Conservation (phyloP, 1,140 invertebrate genomes). For the Bombyx mandarina region DNA sequence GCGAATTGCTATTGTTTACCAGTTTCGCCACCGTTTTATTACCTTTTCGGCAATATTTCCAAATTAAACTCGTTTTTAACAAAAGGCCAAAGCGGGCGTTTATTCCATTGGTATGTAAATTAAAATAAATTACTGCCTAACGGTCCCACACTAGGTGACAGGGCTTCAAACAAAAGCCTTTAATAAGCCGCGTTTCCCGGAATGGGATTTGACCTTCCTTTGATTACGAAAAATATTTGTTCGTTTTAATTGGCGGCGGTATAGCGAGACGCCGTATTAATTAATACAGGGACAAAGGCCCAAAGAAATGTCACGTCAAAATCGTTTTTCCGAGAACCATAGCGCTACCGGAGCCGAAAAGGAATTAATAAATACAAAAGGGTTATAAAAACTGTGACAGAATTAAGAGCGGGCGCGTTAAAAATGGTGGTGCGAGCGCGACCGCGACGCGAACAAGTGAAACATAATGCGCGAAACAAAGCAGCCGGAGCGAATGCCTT, state of each 20-base stretch:
- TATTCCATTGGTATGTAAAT: not conserved
- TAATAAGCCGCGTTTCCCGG: conserved; percentile 12
- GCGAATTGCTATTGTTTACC: conserved; percentile 51
- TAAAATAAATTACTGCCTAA: not conserved
- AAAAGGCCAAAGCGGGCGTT: too few relatives aligned
- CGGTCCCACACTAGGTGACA: not conserved
- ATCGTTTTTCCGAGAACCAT: conserved; percentile 59
- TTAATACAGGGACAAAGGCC: conserved; percentile 50
- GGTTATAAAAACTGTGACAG: conserved; percentile 68
- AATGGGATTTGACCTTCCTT: conserved; percentile 14
- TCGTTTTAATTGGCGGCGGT: conserved; percentile 30
- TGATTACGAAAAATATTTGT: conserved; percentile 28
- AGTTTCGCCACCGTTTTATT: conserved; percentile 16
- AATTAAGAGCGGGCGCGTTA: conserved; percentile 65
- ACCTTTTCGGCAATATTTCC: not conserved
- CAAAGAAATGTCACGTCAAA: conserved; percentile 59
- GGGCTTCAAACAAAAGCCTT: conserved; percentile 4
- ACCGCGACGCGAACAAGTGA: conserved; percentile 64
- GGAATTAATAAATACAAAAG: conserved; percentile 67
- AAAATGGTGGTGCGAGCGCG: conserved; percentile 43
- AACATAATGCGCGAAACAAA: conserved; percentile 70
- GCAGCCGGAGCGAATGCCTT: conserved; percentile 69
- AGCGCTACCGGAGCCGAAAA: conserved; percentile 63
- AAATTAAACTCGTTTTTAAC: too few relatives aligned
- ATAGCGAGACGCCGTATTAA: conserved; percentile 52